These are phyloP conservation scores for Cephalopholis sonnerati DNA, from an alignment of 2,113 vertebrate species.

Conservation along the genomic window DNA sequence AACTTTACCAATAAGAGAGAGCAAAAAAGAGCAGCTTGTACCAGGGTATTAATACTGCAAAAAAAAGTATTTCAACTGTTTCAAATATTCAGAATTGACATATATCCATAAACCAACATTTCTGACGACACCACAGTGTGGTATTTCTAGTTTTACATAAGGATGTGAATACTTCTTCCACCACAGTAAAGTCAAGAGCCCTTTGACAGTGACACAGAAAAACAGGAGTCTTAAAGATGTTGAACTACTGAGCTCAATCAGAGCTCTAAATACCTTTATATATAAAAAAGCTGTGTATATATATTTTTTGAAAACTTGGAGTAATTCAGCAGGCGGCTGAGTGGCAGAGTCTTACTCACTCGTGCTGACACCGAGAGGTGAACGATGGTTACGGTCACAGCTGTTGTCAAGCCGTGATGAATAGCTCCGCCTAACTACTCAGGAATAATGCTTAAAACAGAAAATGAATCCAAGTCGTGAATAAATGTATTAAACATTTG, in stretches of 20 bases:
- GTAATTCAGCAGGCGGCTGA: slow-evolving; percentile 16
- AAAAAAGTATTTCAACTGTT: too few species aligned
- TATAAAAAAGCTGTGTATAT: too few species aligned
- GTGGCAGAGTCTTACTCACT: slow-evolving; percentile 44
- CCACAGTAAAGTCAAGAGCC: background rate
- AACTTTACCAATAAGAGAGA: too few species aligned
- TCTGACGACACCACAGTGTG: background rate
- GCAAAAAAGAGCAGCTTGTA: too few species aligned
- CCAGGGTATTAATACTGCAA: too few species aligned
- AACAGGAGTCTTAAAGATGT: background rate
- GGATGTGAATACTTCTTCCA: background rate
- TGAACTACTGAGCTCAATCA: too few species aligned
- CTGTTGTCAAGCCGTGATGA: slow-evolving; percentile 80
- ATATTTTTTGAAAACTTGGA: background rate
- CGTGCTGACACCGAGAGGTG: slow-evolving; percentile 43
- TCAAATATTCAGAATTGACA: too few species aligned
- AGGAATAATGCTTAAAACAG: slow-evolving; percentile 79
- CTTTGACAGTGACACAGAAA: too few species aligned
- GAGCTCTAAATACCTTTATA: slow-evolving; percentile 9
- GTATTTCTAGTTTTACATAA: background rate
- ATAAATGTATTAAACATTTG: slow-evolving; percentile 82
- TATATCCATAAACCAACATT: too few species aligned
- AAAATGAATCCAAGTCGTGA: slow-evolving; percentile 77
- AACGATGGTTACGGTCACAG: slow-evolving; percentile 60
- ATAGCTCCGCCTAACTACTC: slow-evolving; percentile 62